phyloP scores from a whole-genome alignment of 1,140 invertebrate species.

The Listronotus oregonensis region DNA sequence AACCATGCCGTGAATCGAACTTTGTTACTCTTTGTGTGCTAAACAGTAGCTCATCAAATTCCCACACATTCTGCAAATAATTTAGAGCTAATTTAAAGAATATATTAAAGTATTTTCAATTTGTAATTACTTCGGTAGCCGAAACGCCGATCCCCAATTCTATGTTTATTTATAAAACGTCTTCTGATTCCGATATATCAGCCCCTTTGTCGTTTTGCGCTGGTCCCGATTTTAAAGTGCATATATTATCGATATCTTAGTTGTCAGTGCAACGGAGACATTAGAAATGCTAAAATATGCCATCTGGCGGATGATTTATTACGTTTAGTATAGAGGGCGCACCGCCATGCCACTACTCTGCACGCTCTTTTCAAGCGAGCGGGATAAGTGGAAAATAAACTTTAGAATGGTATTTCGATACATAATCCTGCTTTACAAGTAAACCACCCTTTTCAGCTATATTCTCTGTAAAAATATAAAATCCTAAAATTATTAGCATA shows the following conservation, averaged over 20 bases:
- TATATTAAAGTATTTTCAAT: constrained; percentile 36
- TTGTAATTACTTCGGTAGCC: constrained; percentile 31
- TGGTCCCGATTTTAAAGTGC: constrained; percentile 50
- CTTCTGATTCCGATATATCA: constrained; percentile 36
- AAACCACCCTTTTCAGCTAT: too few species aligned
- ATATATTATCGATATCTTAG: constrained; percentile 56
- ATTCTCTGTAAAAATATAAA: too few species aligned
- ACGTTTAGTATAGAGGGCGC: constrained; percentile 27
- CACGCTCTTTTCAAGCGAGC: constrained; percentile 6
- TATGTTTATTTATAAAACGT: constrained; percentile 39
- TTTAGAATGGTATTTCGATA: constrained; percentile 4
- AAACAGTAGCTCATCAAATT: constrained; percentile 30
- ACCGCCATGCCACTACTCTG: constrained; percentile 8
- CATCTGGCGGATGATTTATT: constrained; percentile 56
- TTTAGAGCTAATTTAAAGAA: constrained; percentile 34
- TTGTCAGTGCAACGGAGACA: constrained; percentile 49
- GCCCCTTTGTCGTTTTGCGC: constrained; percentile 39
- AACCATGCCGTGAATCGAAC: too few species aligned
- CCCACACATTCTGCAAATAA: constrained; percentile 35
- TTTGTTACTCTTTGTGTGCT: constrained; percentile 26
- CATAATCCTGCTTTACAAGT: constrained; percentile 3
- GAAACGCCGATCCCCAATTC: constrained; percentile 15
- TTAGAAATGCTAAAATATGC: constrained; percentile 57
- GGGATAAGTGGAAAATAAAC: constrained; percentile 33
- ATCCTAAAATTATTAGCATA: too few species aligned